These are phyloP conservation scores for Uropsilus gracilis DNA, from an alignment of 2,113 vertebrate species.

Conservation along the genomic window DNA sequence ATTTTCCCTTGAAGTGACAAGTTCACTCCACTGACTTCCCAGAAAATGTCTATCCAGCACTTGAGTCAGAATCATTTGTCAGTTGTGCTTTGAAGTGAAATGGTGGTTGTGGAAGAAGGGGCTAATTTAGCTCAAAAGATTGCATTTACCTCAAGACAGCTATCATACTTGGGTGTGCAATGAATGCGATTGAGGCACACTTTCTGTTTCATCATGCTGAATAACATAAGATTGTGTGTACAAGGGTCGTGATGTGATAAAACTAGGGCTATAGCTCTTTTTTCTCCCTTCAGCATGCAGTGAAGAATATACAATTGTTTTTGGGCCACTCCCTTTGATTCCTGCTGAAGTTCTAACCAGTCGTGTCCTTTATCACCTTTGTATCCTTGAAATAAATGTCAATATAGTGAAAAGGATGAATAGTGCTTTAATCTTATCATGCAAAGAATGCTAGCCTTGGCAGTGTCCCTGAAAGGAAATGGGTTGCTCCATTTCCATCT, in stretches of 20 bases:
- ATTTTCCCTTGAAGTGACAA: background rate
- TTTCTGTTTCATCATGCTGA: background rate
- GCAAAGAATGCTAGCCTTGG: background rate
- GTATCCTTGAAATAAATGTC: background rate
- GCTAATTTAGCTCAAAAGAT: background rate
- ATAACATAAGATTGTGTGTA: background rate
- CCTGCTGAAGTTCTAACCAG: background rate
- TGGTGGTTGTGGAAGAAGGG: background rate
- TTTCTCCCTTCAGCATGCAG: fast-evolving
- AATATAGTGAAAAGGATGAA: background rate
- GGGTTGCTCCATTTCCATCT: too few species aligned
- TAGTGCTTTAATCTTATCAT: fast-evolving
- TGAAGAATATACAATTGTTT: fast-evolving
- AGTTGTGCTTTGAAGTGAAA: background rate
- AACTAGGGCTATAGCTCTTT: background rate
- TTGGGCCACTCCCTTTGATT: background rate
- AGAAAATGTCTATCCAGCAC: background rate
- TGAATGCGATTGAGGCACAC: background rate
- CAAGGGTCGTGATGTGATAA: background rate
- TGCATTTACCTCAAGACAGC: background rate
- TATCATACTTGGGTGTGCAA: too few species aligned
- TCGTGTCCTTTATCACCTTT: fast-evolving
- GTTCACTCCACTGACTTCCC: background rate
- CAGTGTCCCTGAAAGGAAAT: background rate
- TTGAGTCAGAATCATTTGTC: background rate